Conservation (phyloP, 2,797 vertebrate genomes). For the Coluber constrictor region DNA sequence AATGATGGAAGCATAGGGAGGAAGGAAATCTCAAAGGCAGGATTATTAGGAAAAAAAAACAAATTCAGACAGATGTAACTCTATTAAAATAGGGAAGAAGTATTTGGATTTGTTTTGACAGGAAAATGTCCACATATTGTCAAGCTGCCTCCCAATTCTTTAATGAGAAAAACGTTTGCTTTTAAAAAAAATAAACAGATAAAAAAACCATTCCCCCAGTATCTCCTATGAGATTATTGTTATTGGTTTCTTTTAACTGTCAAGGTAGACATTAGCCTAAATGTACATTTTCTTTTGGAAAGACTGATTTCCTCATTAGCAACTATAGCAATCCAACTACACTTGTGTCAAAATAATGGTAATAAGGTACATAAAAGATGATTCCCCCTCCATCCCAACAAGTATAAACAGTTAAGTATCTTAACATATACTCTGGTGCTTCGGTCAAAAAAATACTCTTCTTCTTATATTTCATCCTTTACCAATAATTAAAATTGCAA, state of each 20-base stretch:
- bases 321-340: not conserved
- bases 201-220: no score
- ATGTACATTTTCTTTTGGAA: not conserved
- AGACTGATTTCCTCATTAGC: not conserved
- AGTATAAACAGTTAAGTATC: not conserved
- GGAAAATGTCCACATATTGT: not conserved
- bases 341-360: not conserved
- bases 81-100: not conserved
- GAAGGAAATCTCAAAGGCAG: not conserved
- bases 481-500: not conserved
- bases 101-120: not conserved
- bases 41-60: not conserved
- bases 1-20: not conserved
- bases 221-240: not conserved
- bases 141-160: not conserved
- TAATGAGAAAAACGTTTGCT: not conserved
- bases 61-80: not conserved
- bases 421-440: not conserved
- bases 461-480: not conserved
- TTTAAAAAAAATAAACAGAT: not conserved
- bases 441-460: no score
- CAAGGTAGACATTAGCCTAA: not conserved
- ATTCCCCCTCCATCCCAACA: not conserved
- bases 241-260: not conserved
- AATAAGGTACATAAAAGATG: not conserved